phyloP scores from a whole-genome alignment of 53 echinoderm and acorn worm species.

The Crossaster papposus region DNA sequence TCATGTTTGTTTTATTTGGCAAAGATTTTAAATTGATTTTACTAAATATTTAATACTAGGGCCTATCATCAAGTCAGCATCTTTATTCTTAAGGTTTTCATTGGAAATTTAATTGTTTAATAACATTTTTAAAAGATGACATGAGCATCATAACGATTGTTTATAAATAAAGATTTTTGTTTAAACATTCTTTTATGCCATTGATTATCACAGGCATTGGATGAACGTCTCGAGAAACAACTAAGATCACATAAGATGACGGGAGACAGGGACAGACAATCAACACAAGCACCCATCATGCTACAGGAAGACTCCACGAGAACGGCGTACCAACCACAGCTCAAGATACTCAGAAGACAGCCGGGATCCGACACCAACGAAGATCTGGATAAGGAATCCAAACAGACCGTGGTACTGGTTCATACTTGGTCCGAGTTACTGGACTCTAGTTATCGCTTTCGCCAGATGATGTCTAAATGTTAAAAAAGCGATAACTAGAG shows the following conservation, averaged over 20 bases:
- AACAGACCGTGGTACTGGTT: background rate
- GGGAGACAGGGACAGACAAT: slow-evolving; percentile 20
- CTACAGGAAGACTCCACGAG: slow-evolving; percentile 78
- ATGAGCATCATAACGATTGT: too few species aligned
- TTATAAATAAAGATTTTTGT: background rate
- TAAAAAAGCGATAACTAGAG: too few species aligned
- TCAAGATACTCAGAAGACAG: slow-evolving; percentile 83
- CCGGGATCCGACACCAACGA: slow-evolving; percentile 50
- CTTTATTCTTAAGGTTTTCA: too few species aligned
- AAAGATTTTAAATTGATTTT: too few species aligned
- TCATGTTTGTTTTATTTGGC: too few species aligned
- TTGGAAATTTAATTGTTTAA: background rate
- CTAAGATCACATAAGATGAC: slow-evolving; percentile 49
- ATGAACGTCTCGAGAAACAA: slow-evolving; percentile 81
- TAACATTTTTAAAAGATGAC: background rate
- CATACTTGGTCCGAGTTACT: background rate
- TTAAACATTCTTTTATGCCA: background rate
- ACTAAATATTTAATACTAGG: too few species aligned
- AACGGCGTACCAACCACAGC: slow-evolving; percentile 89
- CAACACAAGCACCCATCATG: slow-evolving; percentile 26
- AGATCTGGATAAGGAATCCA: background rate
- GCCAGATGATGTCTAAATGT: too few species aligned
- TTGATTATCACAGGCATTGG: slow-evolving; percentile 69
- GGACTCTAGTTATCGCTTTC: too few species aligned
- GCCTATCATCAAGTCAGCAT: too few species aligned